Percentiles rank a stretch among this genome's conserved stretches.
phyloP scores from a whole-genome alignment of 2,888 invertebrate species.

The Himalopsyche kuldschensis region DNA sequence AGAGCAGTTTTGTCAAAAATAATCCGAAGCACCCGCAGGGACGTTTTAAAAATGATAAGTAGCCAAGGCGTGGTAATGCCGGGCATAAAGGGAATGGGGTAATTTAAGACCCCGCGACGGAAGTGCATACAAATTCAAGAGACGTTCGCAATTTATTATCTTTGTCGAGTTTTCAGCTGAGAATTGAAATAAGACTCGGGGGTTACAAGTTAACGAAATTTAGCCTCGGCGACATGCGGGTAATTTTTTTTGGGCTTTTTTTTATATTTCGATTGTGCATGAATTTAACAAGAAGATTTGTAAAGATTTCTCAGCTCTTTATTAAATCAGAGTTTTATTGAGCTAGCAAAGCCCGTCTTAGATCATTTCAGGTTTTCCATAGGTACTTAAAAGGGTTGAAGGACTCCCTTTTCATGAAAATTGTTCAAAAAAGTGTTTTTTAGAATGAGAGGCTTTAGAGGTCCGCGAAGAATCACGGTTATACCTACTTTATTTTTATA shows the following conservation, averaged over 20 bases:
- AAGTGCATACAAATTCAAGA: slow-evolving; percentile 25
- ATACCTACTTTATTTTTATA: no score
- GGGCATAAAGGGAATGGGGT: not conserved
- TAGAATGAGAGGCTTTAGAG: no score
- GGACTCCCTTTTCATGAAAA: no score
- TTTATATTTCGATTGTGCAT: not conserved
- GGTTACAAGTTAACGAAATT: not conserved
- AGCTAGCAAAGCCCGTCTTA: no score
- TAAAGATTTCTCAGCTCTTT: no score
- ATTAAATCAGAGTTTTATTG: no score
- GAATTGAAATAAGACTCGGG: slow-evolving; percentile 9
- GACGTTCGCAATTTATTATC: slow-evolving; percentile 16
- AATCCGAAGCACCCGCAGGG: not conserved
- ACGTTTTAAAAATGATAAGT: slow-evolving; percentile 28
- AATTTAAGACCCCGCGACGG: slow-evolving; percentile 18
- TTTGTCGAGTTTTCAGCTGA: not conserved
- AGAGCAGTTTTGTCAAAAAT: not conserved
- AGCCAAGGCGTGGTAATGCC: not conserved
- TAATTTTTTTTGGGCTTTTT: not conserved
- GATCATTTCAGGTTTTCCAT: no score
- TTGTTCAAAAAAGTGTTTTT: no score
- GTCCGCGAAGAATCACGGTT: no score
- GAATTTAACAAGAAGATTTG: not conserved
- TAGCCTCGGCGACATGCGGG: not conserved
- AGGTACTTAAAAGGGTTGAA: no score